Conservation (phyloP, 2,888 invertebrate species). For the Rotaria socialis region DNA sequence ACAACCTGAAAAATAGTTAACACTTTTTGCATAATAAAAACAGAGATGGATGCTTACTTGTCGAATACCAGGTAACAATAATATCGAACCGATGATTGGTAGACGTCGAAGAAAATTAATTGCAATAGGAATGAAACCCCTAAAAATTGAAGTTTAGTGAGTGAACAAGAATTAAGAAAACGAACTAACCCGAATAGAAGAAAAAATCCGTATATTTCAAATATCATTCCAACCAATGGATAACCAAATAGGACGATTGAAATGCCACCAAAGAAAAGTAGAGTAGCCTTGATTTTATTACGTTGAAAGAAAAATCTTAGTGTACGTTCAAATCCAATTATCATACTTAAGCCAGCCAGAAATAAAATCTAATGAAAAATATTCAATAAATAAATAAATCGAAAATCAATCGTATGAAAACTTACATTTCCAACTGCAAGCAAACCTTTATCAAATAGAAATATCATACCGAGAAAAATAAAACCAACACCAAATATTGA, state of each 20-base stretch:
- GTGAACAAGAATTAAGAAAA: background rate
- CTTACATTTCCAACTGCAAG: slow-evolving; percentile 95
- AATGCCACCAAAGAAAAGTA: slow-evolving; percentile 89
- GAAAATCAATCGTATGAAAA: background rate
- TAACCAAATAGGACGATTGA: slow-evolving; percentile 84
- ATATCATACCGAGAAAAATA: slow-evolving; percentile 82
- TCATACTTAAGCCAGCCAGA: slow-evolving; percentile 85
- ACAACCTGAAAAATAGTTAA: background rate
- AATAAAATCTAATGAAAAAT: slow-evolving; percentile 75
- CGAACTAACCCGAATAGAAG: slow-evolving; percentile 41
- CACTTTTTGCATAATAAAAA: background rate
- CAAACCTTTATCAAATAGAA: slow-evolving; percentile 91
- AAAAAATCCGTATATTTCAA: slow-evolving; percentile 87
- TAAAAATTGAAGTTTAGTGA: background rate
- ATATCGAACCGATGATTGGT: slow-evolving; percentile 40
- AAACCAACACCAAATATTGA: slow-evolving; percentile 92
- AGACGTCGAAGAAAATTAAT: slow-evolving; percentile 43
- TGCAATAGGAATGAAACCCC: slow-evolving; percentile 45
- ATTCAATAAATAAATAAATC: background rate
- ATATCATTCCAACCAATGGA: slow-evolving; percentile 89
- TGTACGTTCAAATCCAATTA: slow-evolving; percentile 89
- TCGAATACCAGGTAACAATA: slow-evolving; percentile 43
- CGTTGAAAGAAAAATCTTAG: slow-evolving; percentile 94
- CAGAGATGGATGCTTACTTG: background rate
- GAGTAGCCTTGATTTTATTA: slow-evolving; percentile 84